A percentile compares a stretch with the other conserved stretches of the same genome.
Conservation (phyloP, 1,140 invertebrate species). For the Hermetia illucens region DNA sequence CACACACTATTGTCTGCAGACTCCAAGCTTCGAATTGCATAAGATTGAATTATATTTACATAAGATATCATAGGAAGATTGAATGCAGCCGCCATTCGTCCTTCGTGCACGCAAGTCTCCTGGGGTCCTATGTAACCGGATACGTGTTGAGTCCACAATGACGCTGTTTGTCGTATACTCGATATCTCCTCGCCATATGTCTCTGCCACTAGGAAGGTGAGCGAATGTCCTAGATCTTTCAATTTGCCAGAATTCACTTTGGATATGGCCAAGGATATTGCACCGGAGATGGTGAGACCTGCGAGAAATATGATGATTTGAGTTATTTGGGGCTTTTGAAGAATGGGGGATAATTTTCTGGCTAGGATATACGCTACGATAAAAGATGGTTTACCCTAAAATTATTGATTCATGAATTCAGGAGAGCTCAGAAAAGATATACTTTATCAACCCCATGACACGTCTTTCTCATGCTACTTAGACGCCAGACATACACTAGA, state of each 20-base stretch:
- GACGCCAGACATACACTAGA: too few species aligned
- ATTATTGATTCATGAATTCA: too few species aligned
- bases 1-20: neutral
- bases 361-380: too few species aligned
- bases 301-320: too few species aligned
- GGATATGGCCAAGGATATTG: slow-evolving; percentile 65
- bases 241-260: slow-evolving; percentile 50
- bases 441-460: too few species aligned
- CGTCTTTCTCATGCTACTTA: too few species aligned
- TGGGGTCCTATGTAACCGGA: slow-evolving; percentile 89
- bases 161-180: slow-evolving; percentile 73
- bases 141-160: slow-evolving; percentile 73
- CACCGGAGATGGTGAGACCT: slow-evolving; percentile 46
- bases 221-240: slow-evolving; percentile 44
- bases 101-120: slow-evolving; percentile 90
- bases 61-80: slow-evolving; percentile 80
- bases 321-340: too few species aligned
- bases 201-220: slow-evolving; percentile 76
- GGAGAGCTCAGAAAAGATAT: too few species aligned
- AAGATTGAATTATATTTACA: slow-evolving; percentile 35
- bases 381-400: too few species aligned
- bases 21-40: neutral
- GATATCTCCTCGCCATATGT: slow-evolving; percentile 80
- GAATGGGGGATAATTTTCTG: too few species aligned
- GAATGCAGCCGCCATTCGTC: slow-evolving; percentile 86